Base-by-base conservation (phyloP, 30 jellyfish, hydroid and myxozoan species). In the Rhopilema esculentum region DNA sequence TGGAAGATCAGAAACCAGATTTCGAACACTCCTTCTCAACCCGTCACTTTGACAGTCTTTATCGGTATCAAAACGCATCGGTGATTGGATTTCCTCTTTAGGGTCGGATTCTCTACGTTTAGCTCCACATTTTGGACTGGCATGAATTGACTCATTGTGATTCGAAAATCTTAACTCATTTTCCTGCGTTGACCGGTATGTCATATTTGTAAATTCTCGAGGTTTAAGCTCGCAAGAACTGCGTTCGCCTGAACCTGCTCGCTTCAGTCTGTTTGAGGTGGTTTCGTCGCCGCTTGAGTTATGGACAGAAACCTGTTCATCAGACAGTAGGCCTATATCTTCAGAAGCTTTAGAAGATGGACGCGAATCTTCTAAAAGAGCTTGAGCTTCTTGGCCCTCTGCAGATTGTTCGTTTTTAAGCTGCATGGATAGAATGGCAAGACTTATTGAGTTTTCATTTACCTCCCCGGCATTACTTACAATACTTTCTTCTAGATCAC, bases 311-410 rank as follows among this genome's bases (percentile, higher is more conserved):
- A 33, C 69, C 75, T 50, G 83, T 31, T 69, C 91, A 22, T 82
- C 85, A 6, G 79, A 27, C 1, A 85, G n/a, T 12, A 73, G 85
- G 49, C 88, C 94, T 1, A 72, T 28, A 9, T 84, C 94, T n/a
- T 73, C 94, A 16, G 94, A 85, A n/a, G 69, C 84, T 61, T 75
- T 85, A 17, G 94, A 85, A 1, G 94, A 85, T 24, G 94, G 84
- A 66, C 94, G 75, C 6, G 94, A 85, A 29, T 73, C 79, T 8
- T 72, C 84, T 77, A 85, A 18, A 6, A 75, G 64, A 1, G 81
- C 67, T 4, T 49, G 82, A 6, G 84, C 73, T 61, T 75, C 94
- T 74, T 85, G 88, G 69, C 61, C 20, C 33, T 69, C 91, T 24
- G 80, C 75, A 20, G 25, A 18, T 26, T 69, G 76, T 7, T 49